Evolutionary conservation across 1,140 invertebrate genomes (phyloP).

Genomic region (roundworm (Caenorhabditis elegans)): WBcel235 BX284604.4:13030001-13030500

Average conservation of each 20-base stretch:
- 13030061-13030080: not conserved
- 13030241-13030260: constrained; percentile 9
- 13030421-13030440: not conserved
- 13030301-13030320: not conserved
- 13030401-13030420: too few relatives aligned
- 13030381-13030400: not conserved
- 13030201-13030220: not conserved
- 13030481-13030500: not conserved
- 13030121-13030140: constrained; percentile 22
- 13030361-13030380: not conserved
- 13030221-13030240: not conserved
- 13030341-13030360: not conserved
- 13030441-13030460: not conserved
- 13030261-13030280: not conserved
- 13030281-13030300: not conserved
- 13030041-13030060: not conserved
- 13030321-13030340: not conserved
- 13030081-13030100: too few relatives aligned
- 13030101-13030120: constrained; percentile 16
- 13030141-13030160: not conserved
- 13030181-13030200: not conserved
- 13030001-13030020: constrained; percentile 29
- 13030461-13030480: not conserved
- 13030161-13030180: constrained; percentile 20
- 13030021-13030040: not conserved